Base-by-base conservation (phyloP, 2,113 vertebrate genomes). In the Athene cunicularia region DNA sequence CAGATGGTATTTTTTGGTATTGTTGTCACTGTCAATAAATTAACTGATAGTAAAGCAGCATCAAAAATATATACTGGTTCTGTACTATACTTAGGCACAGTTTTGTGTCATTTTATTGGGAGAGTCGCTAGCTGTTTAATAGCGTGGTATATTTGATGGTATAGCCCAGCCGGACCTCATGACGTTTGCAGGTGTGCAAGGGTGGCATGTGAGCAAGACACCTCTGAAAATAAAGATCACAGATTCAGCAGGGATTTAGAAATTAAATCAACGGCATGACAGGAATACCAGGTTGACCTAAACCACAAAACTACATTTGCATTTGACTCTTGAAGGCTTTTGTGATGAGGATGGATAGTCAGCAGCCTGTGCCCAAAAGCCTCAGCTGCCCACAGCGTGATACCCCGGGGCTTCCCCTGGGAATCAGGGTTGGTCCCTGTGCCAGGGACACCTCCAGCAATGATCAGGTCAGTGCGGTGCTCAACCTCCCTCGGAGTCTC, bases 221-320 rank as follows among this genome's bases (percentile, higher is more conserved):
- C 2, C 6, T 4, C 14, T 7, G 41, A 52, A 86, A 85, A 92
- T 15, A 58, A 76, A 93, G 37, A 15, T 11, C 15, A 43, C 3
- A 39, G 35, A 32, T 62, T 53, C 63, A 73, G 11, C n/a, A 53
- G 24, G 12, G 72, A 49, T 50, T 49, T 58, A 27, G 58, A 62
- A 56, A 26, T 37, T 0, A 73, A 70, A 33, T 13, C 24, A 24
- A 22, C 0, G 11, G 10, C 0, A 0, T 14, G 14, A 52, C 64
- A 56, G 35, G 39, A 85, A 32, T 13, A 33, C 7, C 5, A 2
- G 14, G n/a, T 4, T 79, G 39, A 35, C 22, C 33, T 73, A 49
- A 89, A 63, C 26, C 67, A 30, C 62, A 26, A 47, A 11, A n/a
- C 5, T 60, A 4, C 59, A 18, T 45, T 79, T 87, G 52, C 2